phyloP scores from a whole-genome alignment of 2,888 invertebrate species.

The Luffia ferchaultella region DNA sequence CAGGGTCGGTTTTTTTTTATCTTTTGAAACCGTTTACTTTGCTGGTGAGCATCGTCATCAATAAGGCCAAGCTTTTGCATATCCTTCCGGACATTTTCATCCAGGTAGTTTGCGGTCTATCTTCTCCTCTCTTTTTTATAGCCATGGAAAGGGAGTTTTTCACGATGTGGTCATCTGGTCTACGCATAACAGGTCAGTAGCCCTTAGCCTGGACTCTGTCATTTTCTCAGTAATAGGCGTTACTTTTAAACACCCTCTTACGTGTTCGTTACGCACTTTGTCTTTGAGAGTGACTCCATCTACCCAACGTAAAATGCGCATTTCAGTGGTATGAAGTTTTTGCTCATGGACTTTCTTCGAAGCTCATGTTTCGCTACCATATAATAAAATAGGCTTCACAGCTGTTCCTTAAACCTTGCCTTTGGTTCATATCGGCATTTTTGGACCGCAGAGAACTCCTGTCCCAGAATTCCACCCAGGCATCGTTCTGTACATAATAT shows the following conservation, averaged over 20 bases:
- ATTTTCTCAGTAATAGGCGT: neutral
- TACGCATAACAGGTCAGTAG: neutral
- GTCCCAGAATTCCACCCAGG: too few species aligned
- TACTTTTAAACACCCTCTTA: neutral
- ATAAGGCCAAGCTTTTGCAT: too few species aligned
- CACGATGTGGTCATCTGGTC: too few species aligned
- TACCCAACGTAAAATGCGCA: neutral
- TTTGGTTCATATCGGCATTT: neutral
- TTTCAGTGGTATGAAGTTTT: neutral
- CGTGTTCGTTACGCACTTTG: neutral
- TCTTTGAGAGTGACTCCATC: neutral
- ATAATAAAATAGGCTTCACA: neutral
- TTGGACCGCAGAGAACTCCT: neutral
- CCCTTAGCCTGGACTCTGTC: neutral
- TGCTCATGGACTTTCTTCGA: neutral
- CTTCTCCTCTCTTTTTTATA: too few species aligned
- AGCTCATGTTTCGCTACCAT: neutral
- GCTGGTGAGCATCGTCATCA: too few species aligned
- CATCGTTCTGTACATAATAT: too few species aligned
- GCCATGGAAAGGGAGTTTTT: too few species aligned
- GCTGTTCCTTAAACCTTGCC: neutral
- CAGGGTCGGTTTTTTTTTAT: too few species aligned
- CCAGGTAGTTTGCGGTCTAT: too few species aligned
- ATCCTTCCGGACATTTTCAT: too few species aligned
- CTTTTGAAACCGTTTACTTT: too few species aligned